Conservation (phyloP, 2,888 invertebrate genomes). For the Platypus cylindrus region DNA sequence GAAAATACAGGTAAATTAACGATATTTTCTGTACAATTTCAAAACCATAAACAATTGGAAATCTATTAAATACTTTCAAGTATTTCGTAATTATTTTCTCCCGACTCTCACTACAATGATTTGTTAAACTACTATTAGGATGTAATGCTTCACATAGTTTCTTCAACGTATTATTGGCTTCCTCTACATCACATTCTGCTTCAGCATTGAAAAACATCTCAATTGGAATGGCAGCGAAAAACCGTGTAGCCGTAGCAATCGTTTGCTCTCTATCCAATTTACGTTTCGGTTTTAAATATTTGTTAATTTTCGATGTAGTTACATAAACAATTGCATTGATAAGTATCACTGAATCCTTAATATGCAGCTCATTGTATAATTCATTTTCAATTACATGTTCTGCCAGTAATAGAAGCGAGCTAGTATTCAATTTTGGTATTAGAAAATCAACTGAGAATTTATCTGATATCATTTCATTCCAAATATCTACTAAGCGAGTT, state of each 20-base stretch:
- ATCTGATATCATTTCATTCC: slow-evolving; percentile 26
- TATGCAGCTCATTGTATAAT: slow-evolving; percentile 12
- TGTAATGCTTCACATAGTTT: slow-evolving; percentile 11
- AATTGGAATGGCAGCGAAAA: slow-evolving; percentile 18
- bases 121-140: background rate
- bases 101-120: slow-evolving; percentile 6
- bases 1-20: slow-evolving; percentile 24
- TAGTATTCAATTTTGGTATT: slow-evolving; percentile 23
- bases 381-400: slow-evolving; percentile 17
- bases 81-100: slow-evolving; percentile 16
- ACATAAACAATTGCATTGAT: slow-evolving; percentile 20
- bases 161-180: slow-evolving; percentile 13
- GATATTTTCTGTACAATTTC: slow-evolving; percentile 20
- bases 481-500: slow-evolving; percentile 22
- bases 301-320: slow-evolving; percentile 25
- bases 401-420: slow-evolving; percentile 16
- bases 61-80: slow-evolving; percentile 21
- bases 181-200: slow-evolving; percentile 6
- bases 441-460: slow-evolving; percentile 25
- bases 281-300: slow-evolving; percentile 24
- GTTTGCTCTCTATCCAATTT: slow-evolving; percentile 19
- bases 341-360: slow-evolving; percentile 18
- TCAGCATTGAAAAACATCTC: slow-evolving; percentile 17
- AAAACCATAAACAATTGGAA: slow-evolving; percentile 24
- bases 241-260: slow-evolving; percentile 18